phyloP scores from a whole-genome alignment of 2,888 invertebrate species.

The Drosophila suboccidentalis region DNA sequence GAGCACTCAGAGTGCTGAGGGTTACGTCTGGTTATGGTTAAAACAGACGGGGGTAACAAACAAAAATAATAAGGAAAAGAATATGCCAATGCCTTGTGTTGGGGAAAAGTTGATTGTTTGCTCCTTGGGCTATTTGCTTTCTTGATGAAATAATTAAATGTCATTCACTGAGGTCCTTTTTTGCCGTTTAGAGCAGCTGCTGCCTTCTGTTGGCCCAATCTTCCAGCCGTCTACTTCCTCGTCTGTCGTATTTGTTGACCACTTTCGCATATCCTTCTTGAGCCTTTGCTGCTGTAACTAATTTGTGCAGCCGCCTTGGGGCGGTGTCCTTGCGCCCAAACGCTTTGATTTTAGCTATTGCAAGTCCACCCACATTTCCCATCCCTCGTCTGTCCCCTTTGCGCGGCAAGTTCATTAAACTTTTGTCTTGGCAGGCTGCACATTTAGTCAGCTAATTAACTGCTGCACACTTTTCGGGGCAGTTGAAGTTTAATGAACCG shows the following conservation, averaged over 20 bases:
- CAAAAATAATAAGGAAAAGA: constrained; percentile 25
- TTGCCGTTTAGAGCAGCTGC: constrained; percentile 40
- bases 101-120: constrained; percentile 71
- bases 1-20: constrained; percentile 21
- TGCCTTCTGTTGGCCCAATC: not conserved
- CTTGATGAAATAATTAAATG: constrained; percentile 82
- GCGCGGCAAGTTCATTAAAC: constrained; percentile 63
- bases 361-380: constrained; percentile 2
- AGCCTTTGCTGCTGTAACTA: constrained; percentile 63
- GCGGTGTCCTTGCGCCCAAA: constrained; percentile 34
- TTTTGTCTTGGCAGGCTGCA: constrained; percentile 29
- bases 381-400: not conserved
- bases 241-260: constrained; percentile 71
- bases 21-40: constrained; percentile 22
- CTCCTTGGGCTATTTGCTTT: constrained; percentile 78
- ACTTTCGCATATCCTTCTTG: constrained; percentile 70
- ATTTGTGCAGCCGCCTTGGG: constrained; percentile 72
- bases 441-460: constrained; percentile 64
- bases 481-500: constrained; percentile 66
- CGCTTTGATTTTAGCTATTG: constrained; percentile 58
- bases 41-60: not conserved
- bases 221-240: not conserved
- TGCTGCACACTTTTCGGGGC: constrained; percentile 55
- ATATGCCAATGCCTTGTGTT: constrained; percentile 64
- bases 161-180: constrained; percentile 74